These are phyloP conservation scores for Lutjanus argentimaculatus DNA, from an alignment of 2,797 vertebrate species.

Conservation along the genomic window DNA sequence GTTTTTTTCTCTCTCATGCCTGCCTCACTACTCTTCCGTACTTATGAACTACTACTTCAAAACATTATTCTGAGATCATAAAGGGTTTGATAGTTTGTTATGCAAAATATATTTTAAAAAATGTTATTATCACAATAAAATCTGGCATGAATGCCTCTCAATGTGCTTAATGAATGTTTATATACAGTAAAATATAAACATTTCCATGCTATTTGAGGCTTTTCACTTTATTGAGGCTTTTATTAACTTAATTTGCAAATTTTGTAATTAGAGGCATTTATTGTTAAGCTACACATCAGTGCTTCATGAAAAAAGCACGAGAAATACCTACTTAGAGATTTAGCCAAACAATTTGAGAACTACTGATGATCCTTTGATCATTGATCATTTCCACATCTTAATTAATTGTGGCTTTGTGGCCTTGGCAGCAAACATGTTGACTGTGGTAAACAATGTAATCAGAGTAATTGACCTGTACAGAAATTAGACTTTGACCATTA, in stretches of 20 bases:
- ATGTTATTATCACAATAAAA: too few species aligned
- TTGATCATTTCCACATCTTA: not conserved
- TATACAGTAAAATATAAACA: too few species aligned
- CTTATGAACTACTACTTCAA: not conserved
- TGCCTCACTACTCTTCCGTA: too few species aligned
- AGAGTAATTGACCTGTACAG: not conserved
- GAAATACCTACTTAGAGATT: not conserved
- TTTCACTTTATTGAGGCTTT: too few species aligned
- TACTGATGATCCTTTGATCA: not conserved
- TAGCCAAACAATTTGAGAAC: not conserved
- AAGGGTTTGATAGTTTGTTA: not conserved
- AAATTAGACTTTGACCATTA: slow-evolving; percentile 44
- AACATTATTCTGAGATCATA: not conserved
- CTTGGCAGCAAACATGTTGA: not conserved
- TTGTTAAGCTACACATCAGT: not conserved
- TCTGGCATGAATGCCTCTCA: too few species aligned
- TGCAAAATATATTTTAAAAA: not conserved
- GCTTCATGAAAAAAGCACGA: not conserved
- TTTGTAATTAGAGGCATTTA: too few species aligned
- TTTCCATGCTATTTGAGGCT: too few species aligned
- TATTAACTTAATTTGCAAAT: too few species aligned
- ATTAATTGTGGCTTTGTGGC: not conserved
- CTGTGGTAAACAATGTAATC: not conserved
- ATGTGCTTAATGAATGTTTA: too few species aligned
- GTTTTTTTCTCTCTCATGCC: too few species aligned